Base-by-base conservation (phyloP, 2,113 vertebrate species). In the Macroglossus sobrinus region DNA sequence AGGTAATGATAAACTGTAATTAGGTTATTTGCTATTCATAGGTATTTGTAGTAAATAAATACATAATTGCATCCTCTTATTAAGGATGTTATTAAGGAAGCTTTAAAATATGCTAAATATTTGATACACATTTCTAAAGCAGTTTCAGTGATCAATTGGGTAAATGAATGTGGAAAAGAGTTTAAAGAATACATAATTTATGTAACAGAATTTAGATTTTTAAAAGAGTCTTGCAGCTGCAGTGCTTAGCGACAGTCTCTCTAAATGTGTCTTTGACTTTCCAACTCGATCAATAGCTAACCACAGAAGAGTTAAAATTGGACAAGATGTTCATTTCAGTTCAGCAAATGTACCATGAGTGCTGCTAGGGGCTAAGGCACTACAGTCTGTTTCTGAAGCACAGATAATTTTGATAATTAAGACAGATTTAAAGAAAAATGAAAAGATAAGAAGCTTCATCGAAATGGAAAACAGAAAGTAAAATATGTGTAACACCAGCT, bases 91-190 rank as follows among this genome's bases (percentile, higher is more conserved):
- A 86, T 80, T 90, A 95, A 95, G 50, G 50, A 89, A 92, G 53
- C 59, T 92, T 97, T 95, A 61, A 80, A 94, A 82, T 75, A 94
- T 66, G 63, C 81, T 94, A 63, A 93, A 93, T 94, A 94, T 94
- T 97, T 96, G 38, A 91, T 71, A 40, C 35, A 59, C 57, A 47
- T 85, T 92, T 89, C 63, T 93, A 85, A 92, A 90, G 87, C 61
- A 64, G 16, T 95, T 86, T 89, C 26, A 61, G 21, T 95, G 74
- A 95, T 81, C 50, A 91, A 0, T 75, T 84, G 92, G 95, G 33
- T 76, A 89, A 94, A 95, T 94, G 69, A 94, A 87, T 4, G 4
- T 55, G 24, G 24, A 66, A 66, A 24, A 93, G 79, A 89, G 35
- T 71, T 91, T 75, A 61, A 95, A 82, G 28, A 87, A n/a, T 66